Base-by-base conservation (phyloP, 2,888 invertebrate genomes). In the Hemaris fuciformis region DNA sequence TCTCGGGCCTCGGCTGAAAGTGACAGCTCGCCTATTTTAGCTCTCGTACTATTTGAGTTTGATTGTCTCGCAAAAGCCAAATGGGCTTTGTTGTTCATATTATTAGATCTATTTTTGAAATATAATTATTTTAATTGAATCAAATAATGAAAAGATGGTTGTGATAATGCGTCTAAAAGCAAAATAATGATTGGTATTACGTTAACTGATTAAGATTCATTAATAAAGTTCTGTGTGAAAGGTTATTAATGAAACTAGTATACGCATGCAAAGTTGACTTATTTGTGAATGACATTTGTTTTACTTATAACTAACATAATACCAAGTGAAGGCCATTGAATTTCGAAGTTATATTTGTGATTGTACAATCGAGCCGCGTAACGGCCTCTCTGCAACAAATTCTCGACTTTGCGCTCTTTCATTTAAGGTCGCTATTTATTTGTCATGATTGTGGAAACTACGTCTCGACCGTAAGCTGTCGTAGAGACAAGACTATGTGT, bases 401-500 rank as follows among this genome's bases (percentile, higher is more conserved):
- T 74, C 74, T 72, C 67, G 62, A 76, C 79, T 76, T 64, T 82
- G 73, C 62, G 15, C 0, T 4, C 20, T 59, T 59, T 15, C 57
- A 1, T 5, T 64, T 69, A 77, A 74, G 74, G 81, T 75, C 45
- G 66, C 27, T 66, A 68, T 41, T 48, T 34, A 62, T 31, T 53
- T 53, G 27, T 53, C 62, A 59, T 64, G 62, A 15, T 31, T 5
- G 10, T 53, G 43, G 10, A 69, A 67, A 71, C 71, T 76, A 79
- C 74, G 74, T 71, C 67, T 68, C 68, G 75, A 70, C 68, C 4
- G 65, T 60, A 67, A 59, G 62, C 53, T 66, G 62, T 71, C 66
- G 72, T 73, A 73, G 68, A 64, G 65, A 70, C 53, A 10, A 75
- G 75, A 72, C 67, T 78, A 76, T 80, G 80, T 80, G 80, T 78